Evolutionary conservation across 2,797 vertebrate genomes (phyloP).

Genomic region (Enteromius argenteus): DNA sequence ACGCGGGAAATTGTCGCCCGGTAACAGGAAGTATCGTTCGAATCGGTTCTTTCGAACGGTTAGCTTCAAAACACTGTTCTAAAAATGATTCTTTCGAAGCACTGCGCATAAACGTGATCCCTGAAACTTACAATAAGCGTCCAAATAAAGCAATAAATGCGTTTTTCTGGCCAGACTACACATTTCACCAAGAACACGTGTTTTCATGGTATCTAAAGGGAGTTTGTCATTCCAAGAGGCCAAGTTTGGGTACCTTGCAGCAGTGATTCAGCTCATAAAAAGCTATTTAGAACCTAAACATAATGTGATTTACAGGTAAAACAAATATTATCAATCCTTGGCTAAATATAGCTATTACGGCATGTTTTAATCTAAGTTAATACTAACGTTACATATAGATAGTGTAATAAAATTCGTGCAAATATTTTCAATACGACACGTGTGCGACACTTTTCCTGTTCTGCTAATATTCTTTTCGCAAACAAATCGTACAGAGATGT

Average conservation of each 20-base stretch:
- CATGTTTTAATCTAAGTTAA: background rate
- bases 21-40: background rate
- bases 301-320: background rate
- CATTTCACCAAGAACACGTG: background rate
- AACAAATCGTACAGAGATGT: background rate
- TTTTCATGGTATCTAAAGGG: background rate
- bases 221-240: background rate
- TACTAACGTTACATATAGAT: background rate
- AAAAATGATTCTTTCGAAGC: background rate
- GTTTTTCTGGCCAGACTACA: background rate
- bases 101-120: background rate
- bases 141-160: background rate
- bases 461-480: background rate
- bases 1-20: conserved; percentile 50
- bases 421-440: background rate
- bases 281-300: background rate
- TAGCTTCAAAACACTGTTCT: background rate
- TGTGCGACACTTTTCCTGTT: background rate
- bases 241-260: background rate
- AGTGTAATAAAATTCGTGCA: background rate
- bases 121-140: background rate
- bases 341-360: background rate
- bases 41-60: conserved; percentile 22
- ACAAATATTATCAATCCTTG: background rate
- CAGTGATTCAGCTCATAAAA: background rate